Evolutionary conservation across 1,140 invertebrate genomes (phyloP).

Genomic region (Cydia splendana): DNA sequence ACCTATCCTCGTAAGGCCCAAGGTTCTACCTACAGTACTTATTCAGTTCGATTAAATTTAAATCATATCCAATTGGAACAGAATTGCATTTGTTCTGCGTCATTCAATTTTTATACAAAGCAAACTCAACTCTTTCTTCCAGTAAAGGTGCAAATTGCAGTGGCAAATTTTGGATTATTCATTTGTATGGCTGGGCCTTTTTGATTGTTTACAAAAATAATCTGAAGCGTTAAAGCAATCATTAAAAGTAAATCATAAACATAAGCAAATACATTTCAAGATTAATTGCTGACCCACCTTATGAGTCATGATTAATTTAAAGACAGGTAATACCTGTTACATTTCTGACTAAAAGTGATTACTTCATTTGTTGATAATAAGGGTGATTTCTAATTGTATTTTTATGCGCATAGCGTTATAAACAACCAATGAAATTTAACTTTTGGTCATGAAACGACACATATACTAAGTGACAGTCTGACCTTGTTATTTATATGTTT

Average conservation of each 20-base stretch:
- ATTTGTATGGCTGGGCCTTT: too few species aligned
- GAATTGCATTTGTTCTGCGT: too few species aligned
- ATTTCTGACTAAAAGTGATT: not conserved
- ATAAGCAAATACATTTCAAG: not conserved
- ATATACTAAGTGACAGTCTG: not conserved
- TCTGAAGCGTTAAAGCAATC: not conserved
- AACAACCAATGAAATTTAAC: too few species aligned
- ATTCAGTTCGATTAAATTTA: too few species aligned
- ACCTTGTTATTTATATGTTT: not conserved
- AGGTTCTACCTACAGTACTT: too few species aligned
- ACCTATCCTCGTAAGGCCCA: too few species aligned
- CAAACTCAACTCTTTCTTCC: too few species aligned
- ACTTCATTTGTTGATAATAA: not conserved
- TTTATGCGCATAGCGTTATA: too few species aligned
- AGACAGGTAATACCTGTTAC: conserved; percentile 7
- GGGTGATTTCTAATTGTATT: not conserved
- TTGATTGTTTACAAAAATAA: not conserved
- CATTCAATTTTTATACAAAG: too few species aligned
- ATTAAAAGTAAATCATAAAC: conserved; percentile 10
- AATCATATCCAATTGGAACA: too few species aligned
- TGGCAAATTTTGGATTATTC: too few species aligned
- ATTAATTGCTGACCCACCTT: not conserved
- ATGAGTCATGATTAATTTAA: not conserved
- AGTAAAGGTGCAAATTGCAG: too few species aligned
- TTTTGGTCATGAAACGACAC: not conserved